Conservation (phyloP, 2,113 vertebrate genomes). For the Muscicapa adusta region DNA sequence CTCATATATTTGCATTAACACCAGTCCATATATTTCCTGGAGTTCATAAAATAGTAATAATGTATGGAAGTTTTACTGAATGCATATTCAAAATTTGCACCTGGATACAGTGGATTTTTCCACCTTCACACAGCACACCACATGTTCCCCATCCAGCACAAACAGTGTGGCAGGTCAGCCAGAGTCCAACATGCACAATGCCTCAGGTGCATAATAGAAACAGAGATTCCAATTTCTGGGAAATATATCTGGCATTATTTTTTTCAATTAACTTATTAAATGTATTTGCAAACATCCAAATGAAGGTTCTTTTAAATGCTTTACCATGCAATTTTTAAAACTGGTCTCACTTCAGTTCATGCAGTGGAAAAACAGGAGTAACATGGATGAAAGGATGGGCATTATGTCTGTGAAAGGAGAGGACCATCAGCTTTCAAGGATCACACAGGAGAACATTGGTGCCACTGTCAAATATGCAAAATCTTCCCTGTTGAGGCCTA, state of each 20-base stretch:
- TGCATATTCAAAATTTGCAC: slow-evolving; percentile 34
- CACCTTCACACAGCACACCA: slow-evolving; percentile 22
- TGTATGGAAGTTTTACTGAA: not conserved
- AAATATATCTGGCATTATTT: slow-evolving; percentile 39
- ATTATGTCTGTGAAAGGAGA: not conserved
- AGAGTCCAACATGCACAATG: slow-evolving; percentile 49
- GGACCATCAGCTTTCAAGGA: not conserved
- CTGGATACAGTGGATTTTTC: slow-evolving; percentile 40
- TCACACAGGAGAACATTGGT: not conserved
- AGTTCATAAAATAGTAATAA: not conserved
- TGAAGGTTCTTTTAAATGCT: not conserved
- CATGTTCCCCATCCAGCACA: slow-evolving; percentile 55
- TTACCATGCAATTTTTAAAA: not conserved
- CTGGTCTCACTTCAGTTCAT: not conserved
- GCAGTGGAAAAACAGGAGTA: not conserved
- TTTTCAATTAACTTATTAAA: slow-evolving; percentile 20
- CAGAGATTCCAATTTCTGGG: slow-evolving; percentile 22
- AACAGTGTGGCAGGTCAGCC: slow-evolving; percentile 41
- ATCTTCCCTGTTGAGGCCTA: not conserved
- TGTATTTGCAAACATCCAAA: slow-evolving; percentile 40
- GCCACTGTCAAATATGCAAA: not conserved
- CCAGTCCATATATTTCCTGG: not conserved
- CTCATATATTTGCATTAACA: not conserved
- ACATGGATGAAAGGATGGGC: not conserved
- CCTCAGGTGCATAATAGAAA: slow-evolving; percentile 46